These are phyloP conservation scores for Melanotaenia nigrans DNA, from an alignment of 2,797 vertebrate genomes.

Conservation along the genomic window DNA sequence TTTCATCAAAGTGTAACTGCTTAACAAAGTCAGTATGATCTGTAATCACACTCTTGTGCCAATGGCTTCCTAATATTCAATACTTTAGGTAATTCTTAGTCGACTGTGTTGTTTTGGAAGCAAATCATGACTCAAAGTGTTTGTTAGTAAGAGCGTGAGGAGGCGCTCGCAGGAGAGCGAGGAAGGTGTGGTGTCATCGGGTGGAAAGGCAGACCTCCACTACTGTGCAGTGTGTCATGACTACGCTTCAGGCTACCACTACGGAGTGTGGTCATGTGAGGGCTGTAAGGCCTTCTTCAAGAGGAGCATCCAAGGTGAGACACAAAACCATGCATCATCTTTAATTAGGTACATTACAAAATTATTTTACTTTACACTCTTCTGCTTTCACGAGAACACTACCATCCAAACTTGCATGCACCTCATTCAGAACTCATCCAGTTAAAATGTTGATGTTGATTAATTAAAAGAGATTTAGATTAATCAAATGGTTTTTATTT, in stretches of 20 bases:
- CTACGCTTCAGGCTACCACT: conserved; percentile 98
- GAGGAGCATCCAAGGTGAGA: conserved; percentile 97
- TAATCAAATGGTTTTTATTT: not conserved
- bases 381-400: not conserved
- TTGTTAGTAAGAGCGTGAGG: conserved; percentile 67
- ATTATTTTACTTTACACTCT: not conserved
- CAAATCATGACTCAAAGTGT: conserved; percentile 23
- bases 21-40: conserved; percentile 1
- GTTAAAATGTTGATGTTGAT: not conserved
- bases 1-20: not conserved
- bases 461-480: not conserved
- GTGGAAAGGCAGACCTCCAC: conserved; percentile 88
- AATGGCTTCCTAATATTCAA: not conserved
- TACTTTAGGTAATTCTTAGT: not conserved
- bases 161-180: conserved; percentile 69
- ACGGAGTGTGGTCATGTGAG: conserved; percentile 98
- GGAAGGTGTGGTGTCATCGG: conserved; percentile 77
- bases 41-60: not conserved
- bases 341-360: not conserved
- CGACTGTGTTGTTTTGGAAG: conserved; percentile 3
- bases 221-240: conserved; percentile 97
- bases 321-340: not conserved
- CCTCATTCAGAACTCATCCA: not conserved
- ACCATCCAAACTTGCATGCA: not conserved
- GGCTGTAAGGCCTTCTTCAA: conserved; percentile 99